These are phyloP conservation scores for Anoplius nigerrimus DNA, from an alignment of 2,888 invertebrate species.

Conservation along the genomic window DNA sequence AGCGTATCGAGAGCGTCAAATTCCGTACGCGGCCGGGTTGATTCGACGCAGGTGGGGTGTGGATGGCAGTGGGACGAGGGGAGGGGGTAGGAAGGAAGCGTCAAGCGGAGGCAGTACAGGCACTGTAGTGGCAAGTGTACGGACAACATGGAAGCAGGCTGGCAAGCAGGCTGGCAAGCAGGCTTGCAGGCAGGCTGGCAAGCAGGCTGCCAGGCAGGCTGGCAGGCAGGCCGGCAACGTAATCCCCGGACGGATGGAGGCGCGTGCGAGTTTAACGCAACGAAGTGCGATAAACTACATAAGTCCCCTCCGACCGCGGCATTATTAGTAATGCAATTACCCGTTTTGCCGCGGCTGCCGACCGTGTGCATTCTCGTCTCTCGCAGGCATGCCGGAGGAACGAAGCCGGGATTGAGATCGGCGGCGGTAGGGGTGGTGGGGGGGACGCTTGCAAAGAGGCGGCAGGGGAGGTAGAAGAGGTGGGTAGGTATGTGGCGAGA, in stretches of 20 bases:
- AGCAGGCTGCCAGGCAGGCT: too few species aligned
- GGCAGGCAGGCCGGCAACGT: too few species aligned
- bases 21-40: too few species aligned
- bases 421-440: background rate
- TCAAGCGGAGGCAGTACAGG: too few species aligned
- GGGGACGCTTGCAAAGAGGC: background rate
- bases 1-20: too few species aligned
- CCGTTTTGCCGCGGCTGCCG: slow-evolving; percentile 15
- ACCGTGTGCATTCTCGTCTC: background rate
- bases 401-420: background rate
- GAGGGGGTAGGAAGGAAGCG: too few species aligned
- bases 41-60: too few species aligned
- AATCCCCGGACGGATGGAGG: background rate
- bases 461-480: background rate
- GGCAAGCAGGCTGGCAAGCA: too few species aligned
- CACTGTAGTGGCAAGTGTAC: too few species aligned
- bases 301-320: slow-evolving; percentile 19
- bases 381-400: background rate
- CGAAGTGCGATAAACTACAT: slow-evolving; percentile 40
- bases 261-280: slow-evolving; percentile 6
- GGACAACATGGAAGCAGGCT: too few species aligned
- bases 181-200: too few species aligned
- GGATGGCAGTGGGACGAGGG: too few species aligned
- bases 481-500: background rate
- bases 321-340: slow-evolving; percentile 52